Evolutionary conservation across 2,797 vertebrate genomes (phyloP), one percentile per base, ranked within the genome.

Genomic region (Poeciliopsis presidionis): DNA sequence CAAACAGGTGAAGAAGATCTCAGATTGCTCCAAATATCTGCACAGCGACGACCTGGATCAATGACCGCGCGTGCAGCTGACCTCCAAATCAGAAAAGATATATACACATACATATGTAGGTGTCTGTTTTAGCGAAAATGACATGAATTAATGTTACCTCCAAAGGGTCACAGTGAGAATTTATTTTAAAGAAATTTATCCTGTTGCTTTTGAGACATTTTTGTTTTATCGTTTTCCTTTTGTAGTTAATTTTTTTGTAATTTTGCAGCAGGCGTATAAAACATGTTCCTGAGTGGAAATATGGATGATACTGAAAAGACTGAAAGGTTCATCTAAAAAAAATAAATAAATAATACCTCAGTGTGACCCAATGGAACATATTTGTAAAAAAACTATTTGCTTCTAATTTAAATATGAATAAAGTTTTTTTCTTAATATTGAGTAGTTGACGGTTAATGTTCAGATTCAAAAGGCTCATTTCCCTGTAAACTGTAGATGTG

Each of bases 21-120:
- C 82, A 0, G 97, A 99, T 16, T 98, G 96, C 78, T 94, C 96
- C 3, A 88, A 80, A 53, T 97, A 97, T 93, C 95, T 99, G 69
- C 95, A 82, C 45, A 85, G 90, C 46, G 95, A 97, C 39, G 94
- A 96, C 12, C 87, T 90, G 4, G 96, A 96, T 18, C 91, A 93
- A 22, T 97, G 33, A 93, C 43, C 43, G 11, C 63, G 4, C 33
- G 11, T 22, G 61, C 2, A 41, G 9, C 36, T 9, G 20, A 67
- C 63, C 63, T 45, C 13, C 67, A 45, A 46, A 16, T 43, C 25
- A 28, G 41, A 43, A 13, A n/a, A n/a, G 6, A 67, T 20, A 20
- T 6, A 20, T 8, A 63, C 0, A 41, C 6, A 16, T 20, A 53
- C 1, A 49, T 25, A 25, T 53, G 39, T 7, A 41, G 4, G 5